Evolutionary conservation across 1,140 invertebrate species (phyloP), one percentile per base, ranked within the genome.

Genomic region (Oppia nitens): DNA sequence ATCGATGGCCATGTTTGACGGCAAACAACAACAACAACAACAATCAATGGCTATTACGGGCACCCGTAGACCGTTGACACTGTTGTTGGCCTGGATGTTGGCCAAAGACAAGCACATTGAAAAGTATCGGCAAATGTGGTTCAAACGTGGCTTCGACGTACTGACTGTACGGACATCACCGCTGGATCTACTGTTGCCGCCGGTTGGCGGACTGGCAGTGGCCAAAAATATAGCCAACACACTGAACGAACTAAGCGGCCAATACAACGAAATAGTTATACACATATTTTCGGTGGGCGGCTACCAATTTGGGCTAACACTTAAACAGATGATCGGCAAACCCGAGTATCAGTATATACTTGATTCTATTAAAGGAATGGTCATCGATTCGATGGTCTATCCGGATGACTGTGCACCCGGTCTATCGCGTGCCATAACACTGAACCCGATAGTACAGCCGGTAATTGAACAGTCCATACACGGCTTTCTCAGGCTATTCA

Each of bases 101-200:
- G 83, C 87, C 3, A 81, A 85, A 64, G 79, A 80, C 60, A 83
- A 81, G 66, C 84, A 91, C 69, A 74, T 89, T n/a, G 78, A 81
- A 68, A 92, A 92, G 72, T 89, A 83, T 70, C 80, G 81, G 0
- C 76, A 84, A 53, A 76, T 90, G 23, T 93, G 91, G 67, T 72
- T 84, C 53, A 80, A 84, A 49, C 79, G 83, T 68, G 87, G 85
- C n/a, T 91, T 84, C 69, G 86, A 92, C 71, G 85, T 91, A 2
- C 70, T 89, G 17, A 79, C 80, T n/a, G 79, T 91, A 1, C 78
- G 78, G 32, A 79, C 86, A 49, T 81, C 78, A 20, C 85, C 85
- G 0, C 82, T 81, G 78, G 84, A 90, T 68, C 73, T 89, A 23
- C 74, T 91, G 60, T 87, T 84, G 82, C 88, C 87, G 49, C 21